Percentiles rank a stretch among this genome's conserved stretches.
phyloP scores from a whole-genome alignment of 1,140 invertebrate genomes.

The Hetaerina americana region DNA sequence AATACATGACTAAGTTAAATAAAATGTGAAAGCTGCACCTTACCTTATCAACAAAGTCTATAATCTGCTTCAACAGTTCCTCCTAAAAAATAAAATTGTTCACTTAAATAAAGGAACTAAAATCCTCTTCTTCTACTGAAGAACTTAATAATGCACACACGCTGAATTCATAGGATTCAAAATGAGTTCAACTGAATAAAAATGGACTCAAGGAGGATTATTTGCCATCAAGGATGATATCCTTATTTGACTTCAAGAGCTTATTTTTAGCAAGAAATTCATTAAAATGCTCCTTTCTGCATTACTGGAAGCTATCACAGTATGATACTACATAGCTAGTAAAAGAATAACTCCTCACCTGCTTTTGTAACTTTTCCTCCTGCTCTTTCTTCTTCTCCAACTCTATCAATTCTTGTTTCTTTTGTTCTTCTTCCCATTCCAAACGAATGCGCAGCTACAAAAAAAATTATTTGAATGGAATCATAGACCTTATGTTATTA shows the following conservation, averaged over 20 bases:
- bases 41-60: slow-evolving; percentile 43
- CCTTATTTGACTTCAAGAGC: no score
- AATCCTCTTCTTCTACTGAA: background rate
- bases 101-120: no score
- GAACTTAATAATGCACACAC: no score
- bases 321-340: slow-evolving; percentile 3
- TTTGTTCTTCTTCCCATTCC: slow-evolving; percentile 23
- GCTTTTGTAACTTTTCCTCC: slow-evolving; percentile 19
- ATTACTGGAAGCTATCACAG: no score
- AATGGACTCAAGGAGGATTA: no score
- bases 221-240: no score
- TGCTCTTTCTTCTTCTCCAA: slow-evolving; percentile 23
- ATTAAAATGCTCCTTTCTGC: no score
- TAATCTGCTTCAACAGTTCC: slow-evolving; percentile 32
- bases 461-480: background rate
- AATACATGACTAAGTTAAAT: background rate
- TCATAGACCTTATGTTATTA: no score
- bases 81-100: slow-evolving; percentile 21
- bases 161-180: no score
- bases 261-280: no score
- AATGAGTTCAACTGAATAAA: no score
- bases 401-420: slow-evolving; percentile 26
- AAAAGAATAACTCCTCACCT: slow-evolving; percentile 6
- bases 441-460: slow-evolving; percentile 31
- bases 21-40: background rate